A percentile compares a stretch with the other conserved stretches of the same genome.
phyloP scores from a whole-genome alignment of 64 coral and sea anemone genomes.

The Trachythela sp. region DNA sequence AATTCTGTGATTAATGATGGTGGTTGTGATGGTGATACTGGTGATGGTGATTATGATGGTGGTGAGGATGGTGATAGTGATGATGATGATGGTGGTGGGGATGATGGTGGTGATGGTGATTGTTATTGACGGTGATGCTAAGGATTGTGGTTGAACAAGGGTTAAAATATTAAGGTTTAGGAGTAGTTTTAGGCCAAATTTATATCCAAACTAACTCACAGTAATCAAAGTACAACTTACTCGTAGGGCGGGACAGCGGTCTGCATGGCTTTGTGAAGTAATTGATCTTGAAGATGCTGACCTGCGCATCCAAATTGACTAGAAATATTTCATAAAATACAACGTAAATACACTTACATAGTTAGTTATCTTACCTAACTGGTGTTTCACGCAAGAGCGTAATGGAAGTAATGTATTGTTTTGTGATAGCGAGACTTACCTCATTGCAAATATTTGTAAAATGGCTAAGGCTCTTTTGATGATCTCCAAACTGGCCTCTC shows the following conservation, averaged over 20 bases:
- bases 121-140: not conserved
- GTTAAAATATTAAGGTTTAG: too few species aligned
- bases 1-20: not conserved
- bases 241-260: constrained; percentile 83
- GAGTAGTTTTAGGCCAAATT: too few species aligned
- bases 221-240: constrained; percentile 42
- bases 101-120: not conserved
- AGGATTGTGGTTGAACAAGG: not conserved
- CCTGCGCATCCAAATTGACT: constrained; percentile 97
- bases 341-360: not conserved
- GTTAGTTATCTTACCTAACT: not conserved
- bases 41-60: not conserved
- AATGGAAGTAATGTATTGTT: not conserved
- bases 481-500: constrained; percentile 76
- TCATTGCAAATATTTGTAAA: constrained; percentile 96
- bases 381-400: not conserved
- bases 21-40: not conserved
- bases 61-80: too few species aligned
- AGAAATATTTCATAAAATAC: constrained; percentile 20
- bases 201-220: not conserved
- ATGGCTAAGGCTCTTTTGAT: constrained; percentile 85
- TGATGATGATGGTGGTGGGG: not conserved
- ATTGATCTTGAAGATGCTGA: constrained; percentile 89
- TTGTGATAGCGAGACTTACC: constrained; percentile 39
- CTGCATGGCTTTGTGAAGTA: constrained; percentile 73